Base-by-base conservation (phyloP, 2,797 vertebrate species). In the Lithobates sylvaticus region DNA sequence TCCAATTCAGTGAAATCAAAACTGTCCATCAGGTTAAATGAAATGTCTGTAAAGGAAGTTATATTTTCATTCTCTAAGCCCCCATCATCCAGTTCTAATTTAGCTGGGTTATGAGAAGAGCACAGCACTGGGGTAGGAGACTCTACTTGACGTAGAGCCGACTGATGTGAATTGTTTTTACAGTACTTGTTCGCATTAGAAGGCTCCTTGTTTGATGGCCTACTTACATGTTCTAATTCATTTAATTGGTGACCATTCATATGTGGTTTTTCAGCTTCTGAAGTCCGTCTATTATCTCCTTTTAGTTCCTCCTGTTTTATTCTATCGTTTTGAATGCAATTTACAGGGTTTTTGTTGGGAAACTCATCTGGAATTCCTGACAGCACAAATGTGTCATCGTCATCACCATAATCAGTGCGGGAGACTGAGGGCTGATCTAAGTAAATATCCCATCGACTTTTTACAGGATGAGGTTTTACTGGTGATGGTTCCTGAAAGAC, bases 1-100 rank as follows among this genome's bases (percentile, higher is more conserved):
- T 92, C 92, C 1, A 75, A 76, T 34, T 93, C 91, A 87, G 84
- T 92, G 71, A 91, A 91, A 89, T 94, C 93, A 91, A 95, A 94
- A 88, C 88, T 83, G 34, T 89, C 91, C 76, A 91, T 39, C 0
- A 96, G 78, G 88, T 93, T 92, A 84, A 95, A 96, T 84, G 88
- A 93, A 68, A 95, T 80, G 32, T 93, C 90, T 88, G 90, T 83
- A 74, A 92, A 70, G 4, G 86, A 76, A 15, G 91, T 27, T 69
- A 70, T 32, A 5, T 1, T 67, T 7, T 89, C 29, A 16, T 61
- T 36, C 36, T 1, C 0, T 4, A 0, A 3, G 54, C 10, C 36
- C 5, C 87, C 73, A 15, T 54, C 72, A 80, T 90, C 83, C 27
- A 82, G 23, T 21, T 32, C 68, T 81, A 23, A 26, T 69, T 27